These are phyloP conservation scores for Plebejus argus DNA, from an alignment of 2,888 invertebrate genomes.

Conservation along the genomic window DNA sequence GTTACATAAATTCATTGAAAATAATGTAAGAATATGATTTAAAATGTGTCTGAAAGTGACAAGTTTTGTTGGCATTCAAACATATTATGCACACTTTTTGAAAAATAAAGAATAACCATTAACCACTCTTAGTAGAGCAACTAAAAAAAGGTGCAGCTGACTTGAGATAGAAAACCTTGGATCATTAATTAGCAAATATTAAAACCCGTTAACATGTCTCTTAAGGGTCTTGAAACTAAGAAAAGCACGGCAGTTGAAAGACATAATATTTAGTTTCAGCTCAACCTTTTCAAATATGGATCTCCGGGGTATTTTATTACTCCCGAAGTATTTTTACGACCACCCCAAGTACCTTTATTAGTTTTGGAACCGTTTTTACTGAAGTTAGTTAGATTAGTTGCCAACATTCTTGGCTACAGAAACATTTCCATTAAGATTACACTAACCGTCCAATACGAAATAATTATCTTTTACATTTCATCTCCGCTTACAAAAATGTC, in stretches of 20 bases:
- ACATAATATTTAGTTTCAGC: neutral
- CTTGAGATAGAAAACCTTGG: neutral
- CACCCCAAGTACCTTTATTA: neutral
- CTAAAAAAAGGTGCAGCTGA: neutral
- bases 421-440: slow-evolving; percentile 30
- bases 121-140: neutral
- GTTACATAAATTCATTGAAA: neutral
- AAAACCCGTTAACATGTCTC: neutral
- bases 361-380: slow-evolving; percentile 13
- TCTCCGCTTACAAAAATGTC: slow-evolving; percentile 39
- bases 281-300: neutral
- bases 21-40: too few species aligned
- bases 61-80: too few species aligned
- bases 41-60: too few species aligned
- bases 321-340: neutral
- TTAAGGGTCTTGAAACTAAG: neutral
- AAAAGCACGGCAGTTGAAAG: neutral
- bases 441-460: slow-evolving; percentile 22
- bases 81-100: too few species aligned
- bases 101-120: too few species aligned
- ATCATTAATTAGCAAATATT: neutral
- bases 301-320: slow-evolving; percentile 11
- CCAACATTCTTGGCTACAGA: slow-evolving; percentile 14
- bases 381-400: slow-evolving; percentile 17
- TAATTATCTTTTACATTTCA: slow-evolving; percentile 28